phyloP scores from a whole-genome alignment of 2,113 vertebrate genomes.

The Turnix velox region DNA sequence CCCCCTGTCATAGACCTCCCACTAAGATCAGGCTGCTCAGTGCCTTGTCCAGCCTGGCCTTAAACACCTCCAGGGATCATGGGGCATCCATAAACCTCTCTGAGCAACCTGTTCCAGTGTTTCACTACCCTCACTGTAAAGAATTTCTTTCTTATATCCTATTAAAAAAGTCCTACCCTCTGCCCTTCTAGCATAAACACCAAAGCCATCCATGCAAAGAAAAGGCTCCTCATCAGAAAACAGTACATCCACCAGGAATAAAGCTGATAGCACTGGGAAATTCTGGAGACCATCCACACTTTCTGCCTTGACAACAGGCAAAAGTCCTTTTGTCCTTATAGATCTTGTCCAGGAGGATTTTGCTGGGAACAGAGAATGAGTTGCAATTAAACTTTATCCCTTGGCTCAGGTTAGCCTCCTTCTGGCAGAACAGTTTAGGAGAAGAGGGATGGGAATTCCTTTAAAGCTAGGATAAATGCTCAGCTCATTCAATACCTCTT shows the following conservation, averaged over 20 bases:
- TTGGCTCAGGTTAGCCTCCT: neutral
- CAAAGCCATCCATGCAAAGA: neutral
- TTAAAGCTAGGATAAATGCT: neutral
- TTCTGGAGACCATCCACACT: neutral
- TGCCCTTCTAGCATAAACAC: neutral
- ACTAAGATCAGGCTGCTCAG: no score
- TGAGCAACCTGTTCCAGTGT: no score
- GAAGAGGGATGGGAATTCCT: neutral
- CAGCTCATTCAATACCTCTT: neutral
- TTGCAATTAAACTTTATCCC: neutral
- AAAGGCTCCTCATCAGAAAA: neutral
- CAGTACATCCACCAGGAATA: neutral
- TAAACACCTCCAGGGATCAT: no score
- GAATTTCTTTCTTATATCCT: no score
- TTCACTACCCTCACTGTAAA: no score
- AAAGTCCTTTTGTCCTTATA: neutral
- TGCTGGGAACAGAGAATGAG: neutral
- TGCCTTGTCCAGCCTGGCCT: no score
- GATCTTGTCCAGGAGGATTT: neutral
- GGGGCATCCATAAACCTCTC: no score
- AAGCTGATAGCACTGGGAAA: neutral
- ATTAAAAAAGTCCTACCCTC: no score
- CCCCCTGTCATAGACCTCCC: no score
- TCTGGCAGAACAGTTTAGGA: neutral
- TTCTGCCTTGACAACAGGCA: accelerated